phyloP scores from a whole-genome alignment of 2,888 invertebrate genomes.

The Gisinianus flammeolus region DNA sequence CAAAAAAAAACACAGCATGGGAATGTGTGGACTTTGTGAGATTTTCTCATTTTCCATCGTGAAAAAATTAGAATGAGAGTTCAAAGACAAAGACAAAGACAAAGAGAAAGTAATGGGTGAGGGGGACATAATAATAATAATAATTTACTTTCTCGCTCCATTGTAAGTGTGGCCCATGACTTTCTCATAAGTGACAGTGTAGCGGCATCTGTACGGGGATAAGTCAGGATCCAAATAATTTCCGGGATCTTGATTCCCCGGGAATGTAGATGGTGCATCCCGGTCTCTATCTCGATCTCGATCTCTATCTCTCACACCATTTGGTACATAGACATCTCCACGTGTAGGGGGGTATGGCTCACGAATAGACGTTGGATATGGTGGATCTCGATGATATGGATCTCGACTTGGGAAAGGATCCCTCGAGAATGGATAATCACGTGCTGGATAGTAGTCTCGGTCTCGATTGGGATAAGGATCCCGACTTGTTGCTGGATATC shows the following conservation, averaged over 20 bases:
- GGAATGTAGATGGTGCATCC: slow-evolving; percentile 50
- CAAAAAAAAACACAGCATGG: too few species aligned
- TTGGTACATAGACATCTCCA: slow-evolving; percentile 37
- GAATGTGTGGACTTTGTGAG: not conserved
- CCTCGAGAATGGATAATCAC: slow-evolving; percentile 53
- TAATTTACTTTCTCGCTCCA: slow-evolving; percentile 60
- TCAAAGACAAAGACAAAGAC: slow-evolving; percentile 2
- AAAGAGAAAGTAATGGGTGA: not conserved
- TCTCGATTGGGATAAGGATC: slow-evolving; percentile 54
- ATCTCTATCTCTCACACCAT: slow-evolving; percentile 2
- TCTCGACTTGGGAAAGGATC: slow-evolving; percentile 56
- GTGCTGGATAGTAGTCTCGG: slow-evolving; percentile 54
- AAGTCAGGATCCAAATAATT: slow-evolving; percentile 58
- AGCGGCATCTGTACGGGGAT: slow-evolving; percentile 60
- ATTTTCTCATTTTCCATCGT: not conserved
- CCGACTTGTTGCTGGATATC: slow-evolving; percentile 51
- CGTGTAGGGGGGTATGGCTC: slow-evolving; percentile 46
- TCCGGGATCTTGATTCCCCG: slow-evolving; percentile 46
- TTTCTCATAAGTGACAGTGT: slow-evolving; percentile 61
- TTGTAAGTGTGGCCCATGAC: slow-evolving; percentile 61
- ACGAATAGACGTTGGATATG: slow-evolving; percentile 45
- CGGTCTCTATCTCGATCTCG: slow-evolving; percentile 7
- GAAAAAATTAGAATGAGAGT: not conserved
- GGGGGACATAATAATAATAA: too few species aligned
- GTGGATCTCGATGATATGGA: slow-evolving; percentile 47